These are phyloP conservation scores for Agrochola lota DNA, from an alignment of 2,888 invertebrate species.

Conservation along the genomic window DNA sequence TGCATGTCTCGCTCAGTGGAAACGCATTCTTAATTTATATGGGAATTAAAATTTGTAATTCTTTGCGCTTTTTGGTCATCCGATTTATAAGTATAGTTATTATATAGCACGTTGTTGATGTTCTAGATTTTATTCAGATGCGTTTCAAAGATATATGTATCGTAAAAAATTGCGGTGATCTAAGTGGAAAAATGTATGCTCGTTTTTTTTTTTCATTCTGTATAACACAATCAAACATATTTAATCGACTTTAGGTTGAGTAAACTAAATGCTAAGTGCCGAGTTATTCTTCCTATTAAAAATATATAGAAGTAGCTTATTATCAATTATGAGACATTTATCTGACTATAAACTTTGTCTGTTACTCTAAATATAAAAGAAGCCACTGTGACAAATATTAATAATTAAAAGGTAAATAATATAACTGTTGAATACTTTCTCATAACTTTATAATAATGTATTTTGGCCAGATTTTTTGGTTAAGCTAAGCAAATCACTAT, in stretches of 20 bases:
- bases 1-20: slow-evolving; percentile 32
- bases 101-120: slow-evolving; percentile 43
- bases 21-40: slow-evolving; percentile 12
- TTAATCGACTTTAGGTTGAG: not conserved
- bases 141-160: slow-evolving; percentile 37
- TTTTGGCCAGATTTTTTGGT: slow-evolving; percentile 1
- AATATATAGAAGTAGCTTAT: slow-evolving; percentile 1
- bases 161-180: slow-evolving; percentile 19
- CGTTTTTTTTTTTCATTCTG: slow-evolving; percentile 3
- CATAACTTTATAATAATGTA: slow-evolving; percentile 24
- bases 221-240: not conserved
- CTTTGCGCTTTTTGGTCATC: slow-evolving; percentile 52
- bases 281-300: not conserved
- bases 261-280: slow-evolving; percentile 11
- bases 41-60: slow-evolving; percentile 14
- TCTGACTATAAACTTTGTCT: slow-evolving; percentile 17
- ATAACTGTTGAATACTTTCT: slow-evolving; percentile 34
- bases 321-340: slow-evolving; percentile 11
- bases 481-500: slow-evolving; percentile 6
- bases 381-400: slow-evolving; percentile 32
- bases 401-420: slow-evolving; percentile 6
- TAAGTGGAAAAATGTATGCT: not conserved
- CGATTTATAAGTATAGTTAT: slow-evolving; percentile 41
- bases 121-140: slow-evolving; percentile 47
- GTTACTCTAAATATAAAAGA: slow-evolving; percentile 17